Percentiles rank a stretch among this genome's conserved stretches.
Evolutionary conservation across 2,888 invertebrate species (phyloP).

Genomic region (Dynastes maya): DNA sequence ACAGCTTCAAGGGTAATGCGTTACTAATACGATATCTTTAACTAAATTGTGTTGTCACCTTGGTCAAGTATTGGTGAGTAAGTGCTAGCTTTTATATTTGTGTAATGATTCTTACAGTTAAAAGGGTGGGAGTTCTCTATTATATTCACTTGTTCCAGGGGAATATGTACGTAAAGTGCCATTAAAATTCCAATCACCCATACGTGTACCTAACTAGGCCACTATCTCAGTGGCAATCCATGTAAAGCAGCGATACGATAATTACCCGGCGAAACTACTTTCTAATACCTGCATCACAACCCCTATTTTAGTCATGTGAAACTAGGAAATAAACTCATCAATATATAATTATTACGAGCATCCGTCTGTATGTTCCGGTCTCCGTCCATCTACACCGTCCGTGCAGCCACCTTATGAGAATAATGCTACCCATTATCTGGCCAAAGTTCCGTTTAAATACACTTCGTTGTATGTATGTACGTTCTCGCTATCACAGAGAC

Average conservation of each 20-base stretch:
- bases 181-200: slow-evolving; percentile 10
- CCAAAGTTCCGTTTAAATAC: slow-evolving; percentile 26
- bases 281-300: slow-evolving; percentile 53
- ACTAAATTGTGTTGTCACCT: no score
- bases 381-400: slow-evolving; percentile 6
- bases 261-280: slow-evolving; percentile 44
- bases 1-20: no score
- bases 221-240: neutral
- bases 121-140: no score
- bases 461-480: neutral
- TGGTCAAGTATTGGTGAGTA: no score
- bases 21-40: no score
- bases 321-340: slow-evolving; percentile 51
- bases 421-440: slow-evolving; percentile 29
- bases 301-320: slow-evolving; percentile 51
- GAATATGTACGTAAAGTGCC: neutral
- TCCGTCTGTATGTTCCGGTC: slow-evolving; percentile 21
- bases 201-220: neutral
- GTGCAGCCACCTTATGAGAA: slow-evolving; percentile 23
- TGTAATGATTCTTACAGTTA: no score
- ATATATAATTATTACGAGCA: slow-evolving; percentile 45
- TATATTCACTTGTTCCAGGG: no score
- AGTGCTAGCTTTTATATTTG: no score
- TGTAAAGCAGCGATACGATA: slow-evolving; percentile 18
- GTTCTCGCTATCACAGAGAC: slow-evolving; percentile 41